Evolutionary conservation across 2,113 vertebrate genomes (phyloP), one percentile per base, ranked within the genome.

Genomic region (Myiagra hebetior): DNA sequence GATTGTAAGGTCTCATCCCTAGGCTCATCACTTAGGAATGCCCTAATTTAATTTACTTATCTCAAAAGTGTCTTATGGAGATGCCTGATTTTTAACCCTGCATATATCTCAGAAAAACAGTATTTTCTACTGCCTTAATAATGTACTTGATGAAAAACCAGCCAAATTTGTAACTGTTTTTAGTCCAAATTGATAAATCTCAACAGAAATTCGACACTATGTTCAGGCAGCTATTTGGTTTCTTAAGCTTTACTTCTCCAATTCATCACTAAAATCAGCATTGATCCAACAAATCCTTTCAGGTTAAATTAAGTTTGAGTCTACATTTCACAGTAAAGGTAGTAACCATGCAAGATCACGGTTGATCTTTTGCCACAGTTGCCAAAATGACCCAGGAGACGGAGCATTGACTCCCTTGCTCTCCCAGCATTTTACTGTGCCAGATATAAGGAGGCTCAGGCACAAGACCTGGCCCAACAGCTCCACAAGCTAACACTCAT

Each of bases 401-500:
- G 0, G 24, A 72, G 33, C 2, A 53, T 4, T 20, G 14, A 19
- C 42, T 47, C 31, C 14, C 17, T 59, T 49, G 3, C 68, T 80
- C 55, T 37, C 22, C 28, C 57, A 73, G 18, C 27, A 39, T 60
- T 93, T 85, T 53, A 6, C 35, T 52, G 46, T 44, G 77, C 56
- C 39, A 77, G 64, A 30, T 57, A 86, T 5, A 39, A 60, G 56
- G 20, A 11, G 10, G 28, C 8, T 87, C 33, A 60, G 28, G 62
- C 57, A 62, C 44, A 76, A 67, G 73, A 67, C 35, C 31, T 78
- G n/a, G 56, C 72, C 85, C 41, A 95, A 59, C 35, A 82, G 37
- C 65, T 85, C 79, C 65, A 56, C 42, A 89, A 64, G 46, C 70
- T 75, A 64, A 73, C 83, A 74, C 59, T 74, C 87, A 75, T 87